Evolutionary conservation across 2,113 vertebrate genomes (phyloP), one percentile per base, ranked within the genome.

Genomic region (Nothoprocta pentlandii): DNA sequence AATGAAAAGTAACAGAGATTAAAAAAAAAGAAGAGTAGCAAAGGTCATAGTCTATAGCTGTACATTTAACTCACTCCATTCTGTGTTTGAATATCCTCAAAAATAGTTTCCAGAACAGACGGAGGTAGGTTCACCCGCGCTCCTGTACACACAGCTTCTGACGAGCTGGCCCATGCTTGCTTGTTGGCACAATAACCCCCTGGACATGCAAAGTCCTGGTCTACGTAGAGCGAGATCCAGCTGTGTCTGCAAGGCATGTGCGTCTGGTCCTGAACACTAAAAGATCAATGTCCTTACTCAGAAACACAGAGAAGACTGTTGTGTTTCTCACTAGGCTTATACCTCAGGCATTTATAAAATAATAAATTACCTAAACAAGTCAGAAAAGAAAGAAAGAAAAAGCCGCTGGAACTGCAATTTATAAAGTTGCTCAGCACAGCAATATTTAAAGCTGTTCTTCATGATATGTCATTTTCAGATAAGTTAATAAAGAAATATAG

Each of bases 401-500:
- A 97, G 96, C 67, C 94, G 89, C 92, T 94, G 94, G 95, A 97
- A 97, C 91, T 96, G 89, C 96, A 97, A 95, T 97, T 95, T 95
- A 81, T 81, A 92, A 96, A 98, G 90, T 96, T 97, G 96, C 97
- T 88, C 92, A 94, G 94, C 94, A 91, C 94, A 97, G 95, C 94
- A 94, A 85, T 96, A 96, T 91, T 94, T 86, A 94, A 95, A 92
- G 84, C 68, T 90, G 78, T 97, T 97, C 95, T 91, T 97, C 96
- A 97, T 9, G 46, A 97, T 95, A 94, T 96, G 95, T 94, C 96
- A 98, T 94, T 97, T 96, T 94, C 90, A 96, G 96, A 97, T 97
- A 97, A 96, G 94, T 97, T 98, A 98, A 97, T 98, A 97, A 94
- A 97, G 97, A 97, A 97, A 96, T 97, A 96, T 94, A 96, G 80